Base-by-base conservation (phyloP, 2,888 invertebrate species). In the Chymomyza amoena region DNA sequence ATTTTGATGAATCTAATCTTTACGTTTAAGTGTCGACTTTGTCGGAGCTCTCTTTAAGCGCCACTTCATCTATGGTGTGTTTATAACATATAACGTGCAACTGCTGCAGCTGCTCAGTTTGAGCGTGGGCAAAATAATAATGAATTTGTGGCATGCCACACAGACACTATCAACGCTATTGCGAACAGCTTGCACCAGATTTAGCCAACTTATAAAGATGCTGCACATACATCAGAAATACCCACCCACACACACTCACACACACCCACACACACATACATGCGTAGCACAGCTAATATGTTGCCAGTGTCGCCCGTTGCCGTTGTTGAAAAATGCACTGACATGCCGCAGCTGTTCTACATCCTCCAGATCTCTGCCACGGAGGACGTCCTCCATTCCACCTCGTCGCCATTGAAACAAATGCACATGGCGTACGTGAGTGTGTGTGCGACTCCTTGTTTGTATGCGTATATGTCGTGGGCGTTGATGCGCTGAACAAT, bases 71-170 rank as follows among this genome's bases (percentile, higher is more conserved):
- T 54, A 18, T 16, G 16, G 16, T 18, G 54, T 54, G 54, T 54
- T 54, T 15, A 54, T 32, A 32, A 32, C 32, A 32, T 54, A 54
- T 16, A 20, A 54, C 16, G 16, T 54, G 54, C 54, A 15, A 20
- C 20, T 54, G 50, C 68, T 64, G 71, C 71, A 50, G 69, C 68
- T 68, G 66, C 64, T 64, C 61, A 7, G 62, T 63, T 70, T 70
- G 70, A 67, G 70, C 54, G 77, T 71, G 62, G 20, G 68, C 68
- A 75, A 81, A 84, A 84, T 84, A 88, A 87, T 84, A 84, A 84
- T 88, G 84, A 87, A 84, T 84, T 84, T 88, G 84, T 73, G 88
- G 87, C 77, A 87, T 77, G 88, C 85, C 84, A 73, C 78, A 84
- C 88, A 82, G 77, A 82, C 88, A 88, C 80, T 77, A 78, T 72